phyloP scores from a whole-genome alignment of 2,113 vertebrate genomes.

The Dascyllus trimaculatus region DNA sequence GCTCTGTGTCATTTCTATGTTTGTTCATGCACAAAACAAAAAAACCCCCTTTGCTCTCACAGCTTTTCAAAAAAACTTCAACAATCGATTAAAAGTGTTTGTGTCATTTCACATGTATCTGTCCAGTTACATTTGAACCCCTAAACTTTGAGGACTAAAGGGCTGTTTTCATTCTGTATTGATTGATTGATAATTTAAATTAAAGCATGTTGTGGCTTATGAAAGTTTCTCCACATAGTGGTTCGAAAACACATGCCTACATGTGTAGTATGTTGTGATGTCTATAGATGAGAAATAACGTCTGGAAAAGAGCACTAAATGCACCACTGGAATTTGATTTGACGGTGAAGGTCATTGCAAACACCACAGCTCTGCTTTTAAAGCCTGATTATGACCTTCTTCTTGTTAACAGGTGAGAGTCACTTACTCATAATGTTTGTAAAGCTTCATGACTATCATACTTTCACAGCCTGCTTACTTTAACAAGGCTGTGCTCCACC shows the following conservation, averaged over 20 bases:
- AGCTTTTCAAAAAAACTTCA: not conserved
- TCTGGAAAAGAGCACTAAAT: not conserved
- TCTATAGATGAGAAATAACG: too few species aligned
- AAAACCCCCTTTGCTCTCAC: not conserved
- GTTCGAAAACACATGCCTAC: too few species aligned
- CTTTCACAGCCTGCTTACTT: constrained; percentile 13
- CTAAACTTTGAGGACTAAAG: too few species aligned
- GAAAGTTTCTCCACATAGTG: too few species aligned
- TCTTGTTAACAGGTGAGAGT: not conserved
- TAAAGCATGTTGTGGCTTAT: too few species aligned
- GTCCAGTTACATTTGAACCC: too few species aligned
- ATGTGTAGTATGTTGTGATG: not conserved
- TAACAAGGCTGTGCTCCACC: constrained; percentile 50
- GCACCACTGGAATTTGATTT: not conserved
- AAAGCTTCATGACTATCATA: constrained; percentile 2
- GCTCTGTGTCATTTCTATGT: not conserved
- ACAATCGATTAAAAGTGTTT: too few species aligned
- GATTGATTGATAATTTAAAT: too few species aligned
- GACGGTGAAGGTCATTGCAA: not conserved
- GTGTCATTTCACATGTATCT: too few species aligned
- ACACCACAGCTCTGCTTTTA: too few species aligned
- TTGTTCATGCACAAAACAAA: not conserved
- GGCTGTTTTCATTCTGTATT: too few species aligned
- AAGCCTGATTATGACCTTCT: too few species aligned
- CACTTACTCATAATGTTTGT: not conserved